A percentile compares a stretch with the other conserved stretches of the same genome.
phyloP scores from a whole-genome alignment of 2,888 invertebrate genomes.

The Apoda limacodes region DNA sequence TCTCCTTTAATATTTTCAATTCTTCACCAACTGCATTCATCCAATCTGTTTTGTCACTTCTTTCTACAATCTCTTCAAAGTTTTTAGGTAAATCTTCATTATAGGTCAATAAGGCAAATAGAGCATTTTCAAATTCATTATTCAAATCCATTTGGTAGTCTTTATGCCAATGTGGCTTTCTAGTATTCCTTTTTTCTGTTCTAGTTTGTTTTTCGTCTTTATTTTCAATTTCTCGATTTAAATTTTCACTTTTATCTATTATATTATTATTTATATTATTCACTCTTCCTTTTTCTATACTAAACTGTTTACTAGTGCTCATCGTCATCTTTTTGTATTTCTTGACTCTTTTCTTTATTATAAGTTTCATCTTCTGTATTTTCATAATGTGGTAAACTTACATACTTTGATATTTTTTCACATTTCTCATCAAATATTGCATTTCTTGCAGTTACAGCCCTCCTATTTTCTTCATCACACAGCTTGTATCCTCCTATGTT shows the following conservation, averaged over 20 bases:
- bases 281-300: neutral
- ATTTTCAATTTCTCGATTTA: too few species aligned
- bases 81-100: neutral
- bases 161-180: slow-evolving; percentile 2
- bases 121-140: neutral
- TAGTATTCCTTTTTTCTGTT: slow-evolving; percentile 1
- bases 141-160: slow-evolving; percentile 4
- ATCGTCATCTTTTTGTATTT: neutral
- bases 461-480: slow-evolving; percentile 2
- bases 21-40: slow-evolving; percentile 6
- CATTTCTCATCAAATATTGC: slow-evolving; percentile 1
- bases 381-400: neutral
- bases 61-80: neutral
- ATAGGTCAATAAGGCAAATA: neutral
- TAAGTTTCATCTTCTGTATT: neutral
- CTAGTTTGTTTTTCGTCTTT: neutral
- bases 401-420: neutral
- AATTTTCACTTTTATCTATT: neutral
- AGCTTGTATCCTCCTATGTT: slow-evolving; percentile 1
- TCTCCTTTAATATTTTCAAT: slow-evolving; percentile 2
- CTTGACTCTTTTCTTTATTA: neutral
- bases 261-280: too few species aligned
- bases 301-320: neutral
- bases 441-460: slow-evolving; percentile 1
- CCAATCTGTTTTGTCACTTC: slow-evolving; percentile 4